Conservation (phyloP, 1,140 invertebrate species). For the Gryon sp. region DNA sequence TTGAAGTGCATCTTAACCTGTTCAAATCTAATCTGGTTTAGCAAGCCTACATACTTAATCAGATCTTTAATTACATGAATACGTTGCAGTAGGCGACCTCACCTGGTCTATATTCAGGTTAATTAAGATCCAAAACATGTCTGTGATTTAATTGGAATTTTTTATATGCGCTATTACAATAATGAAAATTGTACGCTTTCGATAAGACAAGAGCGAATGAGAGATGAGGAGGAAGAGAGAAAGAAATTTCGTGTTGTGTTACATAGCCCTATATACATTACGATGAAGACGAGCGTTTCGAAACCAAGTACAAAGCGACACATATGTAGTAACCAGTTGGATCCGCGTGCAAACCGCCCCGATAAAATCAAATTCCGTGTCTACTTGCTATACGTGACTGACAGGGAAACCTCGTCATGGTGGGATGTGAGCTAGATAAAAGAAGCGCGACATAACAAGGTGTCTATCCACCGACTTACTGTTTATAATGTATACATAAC, state of each 20-base stretch:
- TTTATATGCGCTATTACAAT: too few relatives aligned
- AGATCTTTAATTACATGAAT: too few relatives aligned
- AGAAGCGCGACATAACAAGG: conserved; percentile 70
- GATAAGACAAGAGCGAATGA: background rate
- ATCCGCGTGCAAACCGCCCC: conserved; percentile 57
- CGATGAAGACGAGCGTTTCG: conserved; percentile 23
- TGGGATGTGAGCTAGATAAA: conserved; percentile 69
- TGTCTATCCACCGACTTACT: conserved; percentile 57
- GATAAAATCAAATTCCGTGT: conserved; percentile 73
- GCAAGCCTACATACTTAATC: too few relatives aligned
- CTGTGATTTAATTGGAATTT: too few relatives aligned
- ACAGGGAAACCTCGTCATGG: conserved; percentile 70
- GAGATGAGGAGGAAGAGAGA: background rate
- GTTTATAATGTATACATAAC: conserved; percentile 58
- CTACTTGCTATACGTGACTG: conserved; percentile 66
- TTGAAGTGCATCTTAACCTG: too few relatives aligned
- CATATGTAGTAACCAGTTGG: conserved; percentile 66
- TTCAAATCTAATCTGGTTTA: too few relatives aligned
- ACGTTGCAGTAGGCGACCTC: too few relatives aligned
- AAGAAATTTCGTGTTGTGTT: conserved; percentile 34
- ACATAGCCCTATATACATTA: conserved; percentile 37
- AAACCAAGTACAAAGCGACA: conserved; percentile 64
- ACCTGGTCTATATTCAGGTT: too few relatives aligned
- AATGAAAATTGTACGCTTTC: too few relatives aligned
- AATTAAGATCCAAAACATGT: too few relatives aligned